Conservation (phyloP, 2,797 vertebrate species). For the Squalus acanthias region DNA sequence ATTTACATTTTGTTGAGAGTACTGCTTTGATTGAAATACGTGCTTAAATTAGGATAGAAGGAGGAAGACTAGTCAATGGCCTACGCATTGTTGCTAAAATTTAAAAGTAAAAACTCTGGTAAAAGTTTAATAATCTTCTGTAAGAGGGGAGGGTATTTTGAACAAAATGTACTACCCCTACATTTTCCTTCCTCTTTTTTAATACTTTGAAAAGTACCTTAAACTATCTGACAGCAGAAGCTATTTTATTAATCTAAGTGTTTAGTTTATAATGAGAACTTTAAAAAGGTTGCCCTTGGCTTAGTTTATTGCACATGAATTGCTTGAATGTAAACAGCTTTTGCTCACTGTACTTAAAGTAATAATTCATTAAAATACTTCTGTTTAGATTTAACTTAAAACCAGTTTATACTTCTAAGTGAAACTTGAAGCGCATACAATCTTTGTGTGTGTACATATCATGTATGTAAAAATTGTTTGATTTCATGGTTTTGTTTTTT, state of each 20-base stretch:
- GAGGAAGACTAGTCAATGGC: neutral
- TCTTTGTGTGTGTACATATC: neutral
- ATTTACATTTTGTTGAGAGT: neutral
- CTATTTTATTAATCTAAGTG: neutral
- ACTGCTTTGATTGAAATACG: neutral
- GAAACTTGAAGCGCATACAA: neutral
- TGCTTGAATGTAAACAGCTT: neutral
- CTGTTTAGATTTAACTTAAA: neutral
- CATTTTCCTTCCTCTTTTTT: neutral
- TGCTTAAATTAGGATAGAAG: neutral
- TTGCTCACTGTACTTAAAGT: neutral
- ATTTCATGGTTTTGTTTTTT: neutral
- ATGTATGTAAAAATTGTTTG: neutral
- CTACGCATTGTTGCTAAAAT: neutral
- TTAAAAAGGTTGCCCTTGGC: neutral
- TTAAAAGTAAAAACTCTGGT: neutral
- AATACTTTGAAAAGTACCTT: neutral
- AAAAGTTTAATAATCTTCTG: neutral
- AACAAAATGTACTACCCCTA: neutral
- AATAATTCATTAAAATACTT: neutral
- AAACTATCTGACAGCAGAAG: neutral
- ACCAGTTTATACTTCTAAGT: neutral
- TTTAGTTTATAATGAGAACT: neutral
- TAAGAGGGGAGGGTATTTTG: too few species aligned
- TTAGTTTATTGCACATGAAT: neutral